Conservation (phyloP, 2,888 invertebrate genomes). For the Caradrina kadenii region DNA sequence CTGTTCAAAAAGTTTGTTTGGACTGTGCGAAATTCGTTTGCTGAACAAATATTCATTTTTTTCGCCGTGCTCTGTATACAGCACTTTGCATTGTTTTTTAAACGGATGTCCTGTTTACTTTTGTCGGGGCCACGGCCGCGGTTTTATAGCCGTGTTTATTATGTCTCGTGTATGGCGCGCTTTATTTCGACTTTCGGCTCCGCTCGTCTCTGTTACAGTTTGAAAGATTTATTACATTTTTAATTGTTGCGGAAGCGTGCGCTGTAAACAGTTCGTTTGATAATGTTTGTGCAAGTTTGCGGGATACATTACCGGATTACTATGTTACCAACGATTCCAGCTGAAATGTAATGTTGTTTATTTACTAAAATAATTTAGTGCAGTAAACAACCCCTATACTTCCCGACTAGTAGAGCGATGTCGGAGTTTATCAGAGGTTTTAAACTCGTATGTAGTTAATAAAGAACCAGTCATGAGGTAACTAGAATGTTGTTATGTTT, state of each 20-base stretch:
- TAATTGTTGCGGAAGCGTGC: conserved; percentile 59
- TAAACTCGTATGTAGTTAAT: background rate
- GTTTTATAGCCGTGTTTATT: conserved; percentile 74
- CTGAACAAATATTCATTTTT: conserved; percentile 79
- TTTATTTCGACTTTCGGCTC: conserved; percentile 62
- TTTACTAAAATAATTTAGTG: conserved; percentile 34
- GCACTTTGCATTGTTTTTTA: conserved; percentile 80
- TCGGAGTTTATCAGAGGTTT: conserved; percentile 1
- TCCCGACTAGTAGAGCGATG: background rate
- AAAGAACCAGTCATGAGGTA: conserved; percentile 1
- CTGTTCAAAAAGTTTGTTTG: conserved; percentile 78
- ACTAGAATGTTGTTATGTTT: background rate
- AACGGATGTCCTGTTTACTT: conserved; percentile 82
- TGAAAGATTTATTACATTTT: conserved; percentile 70
- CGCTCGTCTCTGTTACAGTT: conserved; percentile 68
- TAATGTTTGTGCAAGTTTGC: conserved; percentile 57
- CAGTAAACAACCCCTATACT: conserved; percentile 35
- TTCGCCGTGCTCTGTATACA: conserved; percentile 64
- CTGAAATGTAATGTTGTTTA: conserved; percentile 54
- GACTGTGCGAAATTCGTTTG: conserved; percentile 79
- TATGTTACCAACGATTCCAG: conserved; percentile 46
- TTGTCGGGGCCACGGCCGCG: conserved; percentile 72
- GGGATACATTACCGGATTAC: conserved; percentile 48
- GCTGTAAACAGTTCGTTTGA: conserved; percentile 57
- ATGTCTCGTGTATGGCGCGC: conserved; percentile 66